These are phyloP conservation scores for Tipula unca DNA, from an alignment of 2,888 invertebrate genomes.

Conservation along the genomic window DNA sequence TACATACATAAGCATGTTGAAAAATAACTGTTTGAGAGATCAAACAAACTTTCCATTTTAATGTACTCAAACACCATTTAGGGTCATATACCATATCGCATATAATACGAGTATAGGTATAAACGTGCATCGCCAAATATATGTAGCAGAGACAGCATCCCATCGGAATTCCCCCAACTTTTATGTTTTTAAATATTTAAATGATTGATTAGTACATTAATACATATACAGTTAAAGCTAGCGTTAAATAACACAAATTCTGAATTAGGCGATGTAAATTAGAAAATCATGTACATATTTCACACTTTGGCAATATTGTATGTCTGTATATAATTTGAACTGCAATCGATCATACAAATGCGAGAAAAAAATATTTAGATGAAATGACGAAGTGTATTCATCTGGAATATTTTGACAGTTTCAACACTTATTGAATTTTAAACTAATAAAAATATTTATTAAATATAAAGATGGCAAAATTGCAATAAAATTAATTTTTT, in stretches of 20 bases:
- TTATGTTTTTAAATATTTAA: neutral
- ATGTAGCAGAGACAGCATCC: neutral
- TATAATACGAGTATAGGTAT: neutral
- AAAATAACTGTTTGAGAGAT: neutral
- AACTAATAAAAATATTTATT: no score
- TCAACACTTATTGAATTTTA: no score
- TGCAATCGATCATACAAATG: neutral
- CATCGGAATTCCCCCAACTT: no score
- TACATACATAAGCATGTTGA: neutral
- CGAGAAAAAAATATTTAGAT: no score
- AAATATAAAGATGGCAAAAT: no score
- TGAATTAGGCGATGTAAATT: neutral
- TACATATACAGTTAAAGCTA: neutral
- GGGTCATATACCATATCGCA: no score
- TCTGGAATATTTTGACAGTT: no score
- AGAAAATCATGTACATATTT: neutral
- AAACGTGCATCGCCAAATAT: neutral
- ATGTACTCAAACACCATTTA: neutral
- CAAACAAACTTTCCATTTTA: neutral
- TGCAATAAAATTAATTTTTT: no score
- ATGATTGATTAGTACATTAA: neutral
- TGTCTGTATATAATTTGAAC: neutral
- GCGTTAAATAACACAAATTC: neutral
- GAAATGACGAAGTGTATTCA: no score
- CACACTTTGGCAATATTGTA: neutral